A percentile compares a stretch with the other conserved stretches of the same genome.
Conservation (phyloP, 2,888 invertebrate species). For the Plagodis dolabraria region DNA sequence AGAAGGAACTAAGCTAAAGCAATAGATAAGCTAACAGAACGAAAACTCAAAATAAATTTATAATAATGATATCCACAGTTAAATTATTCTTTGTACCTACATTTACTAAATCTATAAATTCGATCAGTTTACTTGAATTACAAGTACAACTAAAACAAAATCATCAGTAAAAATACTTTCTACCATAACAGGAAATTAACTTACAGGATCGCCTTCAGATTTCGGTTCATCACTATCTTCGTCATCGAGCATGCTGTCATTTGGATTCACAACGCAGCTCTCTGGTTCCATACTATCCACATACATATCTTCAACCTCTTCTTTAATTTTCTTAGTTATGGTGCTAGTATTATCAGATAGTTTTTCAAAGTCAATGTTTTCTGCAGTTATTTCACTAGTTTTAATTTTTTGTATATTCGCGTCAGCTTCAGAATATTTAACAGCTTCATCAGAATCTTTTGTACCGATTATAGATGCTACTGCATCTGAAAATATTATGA, state of each 20-base stretch:
- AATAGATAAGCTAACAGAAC: slow-evolving; percentile 3
- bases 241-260: slow-evolving; percentile 37
- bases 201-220: slow-evolving; percentile 53
- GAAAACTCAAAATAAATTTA: not conserved
- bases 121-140: not conserved
- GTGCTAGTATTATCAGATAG: not conserved
- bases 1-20: slow-evolving; percentile 9
- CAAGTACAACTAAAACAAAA: not conserved
- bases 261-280: slow-evolving; percentile 17
- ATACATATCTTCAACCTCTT: slow-evolving; percentile 19
- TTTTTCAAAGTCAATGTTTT: not conserved
- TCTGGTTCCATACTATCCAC: slow-evolving; percentile 15
- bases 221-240: slow-evolving; percentile 44
- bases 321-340: slow-evolving; percentile 6
- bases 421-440: slow-evolving; percentile 15
- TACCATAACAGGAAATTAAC: slow-evolving; percentile 26
- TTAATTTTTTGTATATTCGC: slow-evolving; percentile 1
- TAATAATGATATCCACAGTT: slow-evolving; percentile 1
- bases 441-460: slow-evolving; percentile 30
- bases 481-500: slow-evolving; percentile 54
- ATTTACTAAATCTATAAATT: not conserved
- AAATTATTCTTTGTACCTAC: not conserved
- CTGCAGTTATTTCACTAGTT: not conserved
- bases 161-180: not conserved
- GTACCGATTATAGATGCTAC: slow-evolving; percentile 75